Base-by-base conservation (phyloP, 1,140 invertebrate species). In the Archivesica marissinica region DNA sequence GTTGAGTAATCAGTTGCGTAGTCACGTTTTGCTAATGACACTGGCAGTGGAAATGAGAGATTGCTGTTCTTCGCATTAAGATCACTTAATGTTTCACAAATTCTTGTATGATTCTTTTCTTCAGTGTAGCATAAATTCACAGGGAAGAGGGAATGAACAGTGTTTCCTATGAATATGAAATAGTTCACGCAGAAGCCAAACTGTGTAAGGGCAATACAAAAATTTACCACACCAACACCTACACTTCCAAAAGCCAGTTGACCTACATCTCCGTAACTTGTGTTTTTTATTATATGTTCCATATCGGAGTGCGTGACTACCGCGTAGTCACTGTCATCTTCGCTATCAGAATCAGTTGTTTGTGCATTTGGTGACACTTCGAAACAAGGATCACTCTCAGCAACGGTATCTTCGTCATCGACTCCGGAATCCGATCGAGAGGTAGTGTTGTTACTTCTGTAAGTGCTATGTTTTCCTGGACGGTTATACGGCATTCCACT, bases 91-190 rank as follows among this genome's bases (percentile, higher is more conserved):
- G 54, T 80, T 38, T 68, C 39, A 72, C 68, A 72, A 2, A 72
- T 30, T 25, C 68, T 44, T 35, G 15, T 9, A 3, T 64, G 28
- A 23, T 39, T 77, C 47, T 44, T 13, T 35, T 41, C 52, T 9
- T 68, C 61, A 44, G 9, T 70, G 39, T 33, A 68, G 56, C 47
- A 59, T 56, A 78, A 23, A 54, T 54, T 23, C 17, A 85, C 38
- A 7, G 92, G 92, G 86, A 93, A 92, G 64, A 92, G 52, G 0
- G 88, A 77, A 56, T 87, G 78, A 23, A 93, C 47, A 0, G 93
- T 92, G 76, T 93, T 94, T 15, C 92, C 93, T 23, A 94, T 88
- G 61, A 94, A 93, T 20, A 93, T 93, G 72, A 89, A 93, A 82
- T 94, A 94, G 9, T 47, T 87, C 13, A 92, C 85, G 87, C 91